Evolutionary conservation across 2,113 vertebrate species (phyloP).

Genomic region (Neotragus moschatus): DNA sequence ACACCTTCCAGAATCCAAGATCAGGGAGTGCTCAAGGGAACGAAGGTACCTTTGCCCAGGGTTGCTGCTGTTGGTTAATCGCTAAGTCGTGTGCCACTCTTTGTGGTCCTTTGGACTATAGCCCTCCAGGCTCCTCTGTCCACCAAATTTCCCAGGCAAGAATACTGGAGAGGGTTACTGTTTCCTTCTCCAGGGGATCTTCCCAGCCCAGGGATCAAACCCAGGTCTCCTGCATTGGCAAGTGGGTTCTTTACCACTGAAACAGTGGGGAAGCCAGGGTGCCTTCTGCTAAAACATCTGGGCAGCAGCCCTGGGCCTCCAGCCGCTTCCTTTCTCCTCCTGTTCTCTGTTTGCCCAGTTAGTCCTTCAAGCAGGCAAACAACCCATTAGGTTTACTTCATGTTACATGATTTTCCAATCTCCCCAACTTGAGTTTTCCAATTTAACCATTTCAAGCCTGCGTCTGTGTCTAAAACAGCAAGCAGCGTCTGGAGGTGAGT

Average conservation of each 20-base stretch:
- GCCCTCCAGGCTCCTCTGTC: background rate
- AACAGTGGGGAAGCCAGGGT: fast-evolving
- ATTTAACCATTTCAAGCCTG: background rate
- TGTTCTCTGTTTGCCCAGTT: background rate
- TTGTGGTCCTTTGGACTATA: background rate
- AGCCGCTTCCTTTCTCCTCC: background rate
- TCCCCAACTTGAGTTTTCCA: background rate
- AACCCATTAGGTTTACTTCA: background rate
- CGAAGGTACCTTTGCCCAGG: background rate
- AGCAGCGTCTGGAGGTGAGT: background rate
- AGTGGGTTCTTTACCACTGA: background rate
- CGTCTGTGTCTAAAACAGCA: background rate
- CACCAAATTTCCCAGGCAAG: background rate
- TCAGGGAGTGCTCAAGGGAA: background rate
- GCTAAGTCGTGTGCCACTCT: background rate
- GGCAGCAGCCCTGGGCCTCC: fast-evolving
- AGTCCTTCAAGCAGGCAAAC: background rate
- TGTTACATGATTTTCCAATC: background rate
- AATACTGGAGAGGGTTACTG: background rate
- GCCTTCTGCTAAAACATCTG: background rate
- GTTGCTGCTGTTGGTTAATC: fast-evolving
- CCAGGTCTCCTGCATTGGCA: background rate
- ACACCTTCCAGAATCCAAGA: background rate
- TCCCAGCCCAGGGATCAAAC: background rate
- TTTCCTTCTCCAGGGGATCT: background rate